Conservation (phyloP, 2,797 vertebrate species). For the Gallinago stenura region DNA sequence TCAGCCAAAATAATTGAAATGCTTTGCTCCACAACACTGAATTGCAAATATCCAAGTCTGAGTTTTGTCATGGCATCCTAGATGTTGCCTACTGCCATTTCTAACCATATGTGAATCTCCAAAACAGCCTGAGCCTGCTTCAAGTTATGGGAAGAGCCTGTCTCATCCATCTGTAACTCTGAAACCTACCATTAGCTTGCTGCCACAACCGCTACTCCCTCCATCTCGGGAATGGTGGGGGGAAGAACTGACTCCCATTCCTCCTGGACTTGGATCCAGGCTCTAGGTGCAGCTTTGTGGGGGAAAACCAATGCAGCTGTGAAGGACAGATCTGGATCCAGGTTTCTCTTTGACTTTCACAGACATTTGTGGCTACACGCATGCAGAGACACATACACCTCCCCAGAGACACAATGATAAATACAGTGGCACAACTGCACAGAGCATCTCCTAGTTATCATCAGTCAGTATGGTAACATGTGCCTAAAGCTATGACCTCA, state of each 20-base stretch:
- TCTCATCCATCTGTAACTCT: not conserved
- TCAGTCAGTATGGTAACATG: not conserved
- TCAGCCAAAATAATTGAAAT: not conserved
- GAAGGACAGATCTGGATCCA: not conserved
- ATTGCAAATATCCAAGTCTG: not conserved
- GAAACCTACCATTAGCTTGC: not conserved
- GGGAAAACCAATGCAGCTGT: not conserved
- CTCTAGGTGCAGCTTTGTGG: not conserved
- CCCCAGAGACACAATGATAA: not conserved
- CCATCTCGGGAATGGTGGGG: not conserved
- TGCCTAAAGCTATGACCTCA: not conserved
- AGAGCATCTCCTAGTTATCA: not conserved
- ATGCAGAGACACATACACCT: too few relatives aligned
- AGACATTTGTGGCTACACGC: not conserved
- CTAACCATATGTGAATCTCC: not conserved
- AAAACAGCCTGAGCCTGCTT: not conserved
- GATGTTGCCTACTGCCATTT: not conserved
- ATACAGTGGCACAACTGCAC: not conserved
- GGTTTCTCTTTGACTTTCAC: not conserved
- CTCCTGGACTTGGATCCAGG: not conserved
- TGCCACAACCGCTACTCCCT: rapidly evolving
- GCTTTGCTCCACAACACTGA: not conserved
- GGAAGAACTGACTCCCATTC: not conserved
- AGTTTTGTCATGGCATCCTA: not conserved
- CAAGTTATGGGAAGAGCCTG: not conserved